phyloP scores from a whole-genome alignment of 2,113 vertebrate species.

The Maccullochella peelii region DNA sequence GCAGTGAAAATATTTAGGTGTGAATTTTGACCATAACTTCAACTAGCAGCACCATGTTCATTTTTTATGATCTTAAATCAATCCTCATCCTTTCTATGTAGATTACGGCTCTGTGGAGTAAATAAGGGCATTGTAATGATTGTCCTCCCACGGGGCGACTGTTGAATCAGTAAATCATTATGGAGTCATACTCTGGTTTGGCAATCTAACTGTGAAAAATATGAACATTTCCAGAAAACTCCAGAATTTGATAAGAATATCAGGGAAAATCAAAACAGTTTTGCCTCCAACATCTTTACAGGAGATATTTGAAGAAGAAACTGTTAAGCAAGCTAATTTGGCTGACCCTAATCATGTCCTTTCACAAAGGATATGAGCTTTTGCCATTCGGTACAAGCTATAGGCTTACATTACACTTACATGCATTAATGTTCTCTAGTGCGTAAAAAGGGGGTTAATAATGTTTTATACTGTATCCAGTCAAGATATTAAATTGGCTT shows the following conservation, averaged over 20 bases:
- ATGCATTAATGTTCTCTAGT: not conserved
- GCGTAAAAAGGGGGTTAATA: not conserved
- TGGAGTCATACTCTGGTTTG: slow-evolving; percentile 8
- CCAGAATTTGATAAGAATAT: slow-evolving; percentile 6
- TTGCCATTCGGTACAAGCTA: not conserved
- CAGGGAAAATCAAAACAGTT: not conserved
- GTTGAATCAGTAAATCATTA: not conserved
- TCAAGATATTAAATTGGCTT: not conserved
- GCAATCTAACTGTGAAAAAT: not conserved
- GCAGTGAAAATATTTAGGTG: slow-evolving; percentile 23
- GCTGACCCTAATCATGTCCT: not conserved
- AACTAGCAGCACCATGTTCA: not conserved
- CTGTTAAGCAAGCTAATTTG: not conserved
- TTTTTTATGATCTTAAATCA: not conserved
- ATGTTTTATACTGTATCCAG: not conserved
- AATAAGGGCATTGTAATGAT: not conserved
- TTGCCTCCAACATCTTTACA: not conserved
- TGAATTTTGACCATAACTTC: slow-evolving; percentile 7
- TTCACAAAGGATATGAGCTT: not conserved
- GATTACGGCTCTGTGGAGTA: not conserved
- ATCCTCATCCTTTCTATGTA: not conserved
- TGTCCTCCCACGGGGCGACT: not conserved
- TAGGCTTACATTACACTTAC: not conserved
- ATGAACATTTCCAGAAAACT: not conserved
- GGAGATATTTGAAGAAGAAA: not conserved